Conservation (phyloP, 2,888 invertebrate genomes). For the Panzeria rudis region DNA sequence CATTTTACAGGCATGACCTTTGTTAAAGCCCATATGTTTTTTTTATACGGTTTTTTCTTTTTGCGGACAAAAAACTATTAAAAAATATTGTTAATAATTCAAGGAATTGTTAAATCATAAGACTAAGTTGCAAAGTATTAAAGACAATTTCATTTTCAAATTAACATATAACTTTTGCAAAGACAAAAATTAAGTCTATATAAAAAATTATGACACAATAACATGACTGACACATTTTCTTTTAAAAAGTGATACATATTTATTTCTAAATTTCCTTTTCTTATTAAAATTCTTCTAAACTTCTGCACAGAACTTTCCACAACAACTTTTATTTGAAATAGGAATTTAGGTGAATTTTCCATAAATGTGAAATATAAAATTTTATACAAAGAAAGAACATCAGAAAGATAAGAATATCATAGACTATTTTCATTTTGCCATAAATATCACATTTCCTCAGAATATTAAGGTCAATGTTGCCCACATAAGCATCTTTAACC, state of each 20-base stretch:
- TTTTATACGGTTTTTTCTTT: conserved; percentile 13
- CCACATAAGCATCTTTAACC: background rate
- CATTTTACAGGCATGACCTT: conserved; percentile 52
- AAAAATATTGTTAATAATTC: conserved; percentile 28
- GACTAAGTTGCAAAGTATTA: background rate
- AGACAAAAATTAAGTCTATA: background rate
- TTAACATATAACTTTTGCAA: background rate
- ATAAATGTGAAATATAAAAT: background rate
- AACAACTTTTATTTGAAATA: conserved; percentile 29
- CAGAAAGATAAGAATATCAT: conserved; percentile 22
- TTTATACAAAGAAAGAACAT: conserved; percentile 7
- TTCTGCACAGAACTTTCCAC: conserved; percentile 27
- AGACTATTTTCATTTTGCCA: conserved; percentile 47
- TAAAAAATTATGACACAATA: background rate
- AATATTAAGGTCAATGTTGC: conserved; percentile 60
- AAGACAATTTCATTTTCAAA: background rate
- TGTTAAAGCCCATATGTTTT: conserved; percentile 52
- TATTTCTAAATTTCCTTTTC: background rate
- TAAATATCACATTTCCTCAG: conserved; percentile 36
- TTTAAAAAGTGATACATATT: background rate
- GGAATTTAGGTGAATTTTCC: conserved; percentile 39
- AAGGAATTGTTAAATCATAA: conserved; percentile 16
- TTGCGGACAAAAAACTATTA: background rate
- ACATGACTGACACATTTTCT: background rate
- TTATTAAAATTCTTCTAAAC: background rate